phyloP scores from a whole-genome alignment of 2,797 vertebrate species.

The Erpetoichthys calabaricus region DNA sequence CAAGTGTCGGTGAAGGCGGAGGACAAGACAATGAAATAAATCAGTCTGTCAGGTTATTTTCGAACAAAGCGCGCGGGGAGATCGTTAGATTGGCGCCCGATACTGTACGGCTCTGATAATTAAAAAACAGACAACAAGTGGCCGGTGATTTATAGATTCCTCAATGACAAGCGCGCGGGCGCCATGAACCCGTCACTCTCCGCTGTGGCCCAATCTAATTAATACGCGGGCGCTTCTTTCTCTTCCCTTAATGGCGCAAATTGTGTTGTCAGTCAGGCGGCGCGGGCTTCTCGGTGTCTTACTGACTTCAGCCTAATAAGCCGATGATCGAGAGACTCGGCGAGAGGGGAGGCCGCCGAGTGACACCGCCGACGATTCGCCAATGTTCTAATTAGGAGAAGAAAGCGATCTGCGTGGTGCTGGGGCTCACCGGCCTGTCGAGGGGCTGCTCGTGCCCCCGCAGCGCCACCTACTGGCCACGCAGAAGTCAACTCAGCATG shows the following conservation, averaged over 20 bases:
- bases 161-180: too few species aligned
- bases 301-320: neutral
- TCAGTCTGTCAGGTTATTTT: conserved; percentile 40
- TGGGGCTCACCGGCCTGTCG: too few species aligned
- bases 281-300: neutral
- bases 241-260: conserved; percentile 3
- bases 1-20: too few species aligned
- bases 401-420: too few species aligned
- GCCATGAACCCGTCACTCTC: too few species aligned
- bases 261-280: neutral
- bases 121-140: conserved; percentile 51
- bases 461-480: too few species aligned
- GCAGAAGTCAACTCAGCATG: too few species aligned
- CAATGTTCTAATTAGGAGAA: too few species aligned
- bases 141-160: conserved; percentile 31
- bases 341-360: neutral
- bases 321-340: neutral
- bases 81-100: conserved; percentile 36
- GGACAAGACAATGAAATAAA: conserved; percentile 50
- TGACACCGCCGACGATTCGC: too few species aligned
- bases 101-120: conserved; percentile 45
- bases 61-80: conserved; percentile 41
- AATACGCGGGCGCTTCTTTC: neutral
- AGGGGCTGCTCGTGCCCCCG: too few species aligned
- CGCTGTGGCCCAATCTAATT: too few species aligned